Percentiles rank a stretch among this genome's conserved stretches.
Conservation (phyloP, 2,888 invertebrate genomes). For the Liodrosophila aerea region DNA sequence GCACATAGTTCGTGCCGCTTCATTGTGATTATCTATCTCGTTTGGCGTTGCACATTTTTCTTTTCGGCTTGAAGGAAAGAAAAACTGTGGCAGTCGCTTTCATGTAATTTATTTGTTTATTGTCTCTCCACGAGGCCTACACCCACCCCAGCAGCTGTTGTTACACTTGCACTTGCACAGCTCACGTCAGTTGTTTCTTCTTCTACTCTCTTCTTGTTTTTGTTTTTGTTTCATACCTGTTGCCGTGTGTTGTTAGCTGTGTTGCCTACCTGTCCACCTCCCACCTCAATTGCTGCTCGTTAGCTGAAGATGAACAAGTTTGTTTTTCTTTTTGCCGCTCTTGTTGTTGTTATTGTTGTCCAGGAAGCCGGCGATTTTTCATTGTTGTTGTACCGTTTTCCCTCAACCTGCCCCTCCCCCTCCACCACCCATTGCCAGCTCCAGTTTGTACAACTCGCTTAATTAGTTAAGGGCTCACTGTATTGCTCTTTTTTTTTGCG, state of each 20-base stretch:
- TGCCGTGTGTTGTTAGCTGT: constrained; percentile 2
- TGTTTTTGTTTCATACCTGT: too few species aligned
- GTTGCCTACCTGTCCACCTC: too few species aligned
- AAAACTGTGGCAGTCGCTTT: constrained; percentile 73
- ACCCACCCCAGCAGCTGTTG: constrained; percentile 58
- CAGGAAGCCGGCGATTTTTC: constrained; percentile 73
- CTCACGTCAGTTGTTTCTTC: constrained; percentile 19
- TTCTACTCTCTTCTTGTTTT: constrained; percentile 12
- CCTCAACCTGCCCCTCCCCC: background rate
- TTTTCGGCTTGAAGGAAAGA: constrained; percentile 42
- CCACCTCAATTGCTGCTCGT: constrained; percentile 49
- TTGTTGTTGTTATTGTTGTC: constrained; percentile 41
- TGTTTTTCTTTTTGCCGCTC: constrained; percentile 37
- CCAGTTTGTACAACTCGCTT: constrained; percentile 54
- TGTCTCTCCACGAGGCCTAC: constrained; percentile 54
- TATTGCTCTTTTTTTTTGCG: too few species aligned
- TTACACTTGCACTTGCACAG: constrained; percentile 78
- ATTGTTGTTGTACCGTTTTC: constrained; percentile 53
- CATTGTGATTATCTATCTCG: constrained; percentile 70
- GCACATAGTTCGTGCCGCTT: constrained; percentile 74
- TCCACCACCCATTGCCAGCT: constrained; percentile 6
- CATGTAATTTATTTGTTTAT: constrained; percentile 77
- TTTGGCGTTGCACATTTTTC: constrained; percentile 52
- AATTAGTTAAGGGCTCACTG: constrained; percentile 56
- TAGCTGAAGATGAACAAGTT: constrained; percentile 74